These are phyloP conservation scores for Drosophila monieri DNA, from an alignment of 2,888 invertebrate genomes.

Conservation along the genomic window DNA sequence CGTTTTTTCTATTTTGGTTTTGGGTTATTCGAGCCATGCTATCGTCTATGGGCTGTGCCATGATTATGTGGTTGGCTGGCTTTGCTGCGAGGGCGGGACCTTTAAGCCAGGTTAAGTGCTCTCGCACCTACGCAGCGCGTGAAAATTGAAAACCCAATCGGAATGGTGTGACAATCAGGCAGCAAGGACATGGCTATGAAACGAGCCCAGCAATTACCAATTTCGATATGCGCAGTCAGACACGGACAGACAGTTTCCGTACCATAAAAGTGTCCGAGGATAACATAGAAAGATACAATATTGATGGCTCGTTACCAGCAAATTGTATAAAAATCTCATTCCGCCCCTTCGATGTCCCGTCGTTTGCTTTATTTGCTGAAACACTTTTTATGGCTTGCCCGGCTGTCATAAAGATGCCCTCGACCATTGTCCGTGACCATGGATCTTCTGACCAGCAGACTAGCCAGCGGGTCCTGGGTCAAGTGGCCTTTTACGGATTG, in stretches of 20 bases:
- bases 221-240: constrained; percentile 43
- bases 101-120: constrained; percentile 51
- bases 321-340: constrained; percentile 59
- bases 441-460: constrained; percentile 28
- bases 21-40: constrained; percentile 28
- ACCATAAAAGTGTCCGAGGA: constrained; percentile 47
- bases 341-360: constrained; percentile 16
- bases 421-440: constrained; percentile 21
- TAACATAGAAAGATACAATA: constrained; percentile 47
- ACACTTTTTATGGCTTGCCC: constrained; percentile 42
- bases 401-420: constrained; percentile 48
- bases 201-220: constrained; percentile 49
- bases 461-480: constrained; percentile 21
- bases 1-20: constrained; percentile 1
- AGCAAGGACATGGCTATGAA: constrained; percentile 1
- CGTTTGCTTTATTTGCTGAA: constrained; percentile 49
- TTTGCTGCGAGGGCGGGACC: constrained; percentile 14
- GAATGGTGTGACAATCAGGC: constrained; percentile 51
- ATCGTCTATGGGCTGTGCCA: constrained; percentile 32
- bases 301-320: constrained; percentile 51
- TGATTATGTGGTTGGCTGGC: constrained; percentile 42
- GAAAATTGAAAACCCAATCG: constrained; percentile 51
- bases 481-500: constrained; percentile 11
- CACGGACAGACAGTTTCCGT: constrained; percentile 34
- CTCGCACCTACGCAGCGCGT: constrained; percentile 52